Percentiles rank a stretch among this genome's conserved stretches.
Evolutionary conservation across 2,113 vertebrate genomes (phyloP).

Genomic region (Dipodomys stephensi): DNA sequence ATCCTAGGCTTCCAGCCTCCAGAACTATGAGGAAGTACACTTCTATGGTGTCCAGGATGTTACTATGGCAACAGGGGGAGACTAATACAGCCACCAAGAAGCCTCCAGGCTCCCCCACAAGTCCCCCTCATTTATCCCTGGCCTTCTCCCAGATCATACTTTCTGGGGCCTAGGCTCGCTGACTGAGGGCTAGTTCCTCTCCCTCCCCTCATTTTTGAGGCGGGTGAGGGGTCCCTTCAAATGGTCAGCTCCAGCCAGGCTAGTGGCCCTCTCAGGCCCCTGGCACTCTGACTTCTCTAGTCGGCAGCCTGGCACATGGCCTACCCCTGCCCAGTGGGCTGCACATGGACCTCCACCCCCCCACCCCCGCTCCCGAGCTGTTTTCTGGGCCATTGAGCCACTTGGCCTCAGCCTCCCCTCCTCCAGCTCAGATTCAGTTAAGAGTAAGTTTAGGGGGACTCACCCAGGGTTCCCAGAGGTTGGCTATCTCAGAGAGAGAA

Average conservation of each 20-base stretch:
- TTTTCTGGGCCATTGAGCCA: background rate
- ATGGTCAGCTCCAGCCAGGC: background rate
- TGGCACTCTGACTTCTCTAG: background rate
- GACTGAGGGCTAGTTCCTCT: background rate
- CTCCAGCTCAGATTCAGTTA: background rate
- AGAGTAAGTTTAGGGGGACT: background rate
- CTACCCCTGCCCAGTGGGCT: background rate
- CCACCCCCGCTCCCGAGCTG: background rate
- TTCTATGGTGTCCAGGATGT: too few relatives aligned
- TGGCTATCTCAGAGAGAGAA: background rate
- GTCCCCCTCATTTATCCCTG: background rate
- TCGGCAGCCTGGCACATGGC: background rate
- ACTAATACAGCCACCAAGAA: accelerated
- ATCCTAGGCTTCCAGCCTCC: background rate
- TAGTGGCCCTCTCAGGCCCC: background rate
- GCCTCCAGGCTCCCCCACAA: background rate
- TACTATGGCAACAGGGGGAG: accelerated
- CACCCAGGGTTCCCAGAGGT: background rate
- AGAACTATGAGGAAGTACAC: background rate
- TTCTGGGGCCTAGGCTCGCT: background rate
- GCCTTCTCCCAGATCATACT: background rate
- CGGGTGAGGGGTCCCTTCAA: background rate
- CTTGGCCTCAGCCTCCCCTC: background rate
- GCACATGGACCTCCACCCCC: too few relatives aligned
- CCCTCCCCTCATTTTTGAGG: background rate